Conservation (phyloP, 2,888 invertebrate species). For the Caenorhabditis becei region DNA sequence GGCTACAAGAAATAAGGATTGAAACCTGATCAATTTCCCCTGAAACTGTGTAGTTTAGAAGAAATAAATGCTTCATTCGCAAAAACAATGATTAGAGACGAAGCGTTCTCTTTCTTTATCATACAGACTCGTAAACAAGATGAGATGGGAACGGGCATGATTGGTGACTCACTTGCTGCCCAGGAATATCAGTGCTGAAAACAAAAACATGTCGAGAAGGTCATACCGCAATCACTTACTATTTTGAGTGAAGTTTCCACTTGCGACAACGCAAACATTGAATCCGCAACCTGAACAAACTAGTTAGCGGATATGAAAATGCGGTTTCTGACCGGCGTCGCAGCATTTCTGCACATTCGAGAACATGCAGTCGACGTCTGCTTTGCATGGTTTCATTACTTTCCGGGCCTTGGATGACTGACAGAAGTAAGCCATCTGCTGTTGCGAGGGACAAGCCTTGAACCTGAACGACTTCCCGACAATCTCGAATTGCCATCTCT, state of each 20-base stretch:
- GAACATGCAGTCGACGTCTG: constrained; percentile 47
- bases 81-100: constrained; percentile 22
- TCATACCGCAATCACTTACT: constrained; percentile 13
- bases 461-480: constrained; percentile 26
- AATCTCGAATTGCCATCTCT: constrained; percentile 28
- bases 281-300: constrained; percentile 50
- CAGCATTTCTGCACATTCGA: constrained; percentile 51
- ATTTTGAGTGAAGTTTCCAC: constrained; percentile 36
- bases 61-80: constrained; percentile 45
- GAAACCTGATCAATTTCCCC: constrained; percentile 34
- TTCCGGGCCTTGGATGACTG: constrained; percentile 34
- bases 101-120: neutral
- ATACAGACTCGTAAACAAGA: constrained; percentile 4
- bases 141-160: neutral
- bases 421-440: constrained; percentile 50
- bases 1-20: constrained; percentile 62
- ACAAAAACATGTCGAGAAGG: too few species aligned
- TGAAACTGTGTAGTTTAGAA: constrained; percentile 13
- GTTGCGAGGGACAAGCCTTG: constrained; percentile 39
- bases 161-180: constrained; percentile 16
- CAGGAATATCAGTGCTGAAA: constrained; percentile 49
- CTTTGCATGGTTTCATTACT: constrained; percentile 23
- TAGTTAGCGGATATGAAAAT: too few species aligned
- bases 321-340: constrained; percentile 23
- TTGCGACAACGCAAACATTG: constrained; percentile 49